Evolutionary conservation across 2,113 vertebrate species (phyloP), one percentile per base, ranked within the genome.

Genomic region (Bubo scandiacus): DNA sequence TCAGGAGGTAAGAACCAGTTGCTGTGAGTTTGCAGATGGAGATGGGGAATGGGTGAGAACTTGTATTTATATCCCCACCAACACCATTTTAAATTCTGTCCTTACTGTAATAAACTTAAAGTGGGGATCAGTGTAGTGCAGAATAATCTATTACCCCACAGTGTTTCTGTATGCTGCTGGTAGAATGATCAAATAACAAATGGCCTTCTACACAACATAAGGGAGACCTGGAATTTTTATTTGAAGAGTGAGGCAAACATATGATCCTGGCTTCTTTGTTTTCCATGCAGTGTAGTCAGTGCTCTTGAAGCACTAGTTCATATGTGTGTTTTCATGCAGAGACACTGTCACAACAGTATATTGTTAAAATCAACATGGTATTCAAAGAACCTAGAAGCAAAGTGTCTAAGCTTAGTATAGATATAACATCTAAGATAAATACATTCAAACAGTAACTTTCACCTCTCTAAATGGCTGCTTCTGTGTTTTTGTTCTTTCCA

Each of bases 1-100:
- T 86, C 97, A 98, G 86, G 98, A 98, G 98, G 98, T 98, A 98
- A 90, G 74, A 91, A 70, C 47, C 8, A 29, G 16, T n/a, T 75
- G 55, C 47, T 70, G 27, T 92, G 75, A 27, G n/a, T 62, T 77
- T 71, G 45, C 47, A 86, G 32, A 43, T 2, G 3, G 32, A 13
- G 61, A 1, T 75, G 54, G 40, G 32, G 26, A 52, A 71, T 59
- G 45, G 19, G 5, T 70, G 26, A 21, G 32, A 73, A 34, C n/a
- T 68, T 63, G 10, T 21, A 30, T 78, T 83, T 92, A 2, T 81
- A 11, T 65, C 10, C 45, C 29, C 38, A 54, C 22, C 22, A 68
- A 11, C 36, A 65, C 25, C 2, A 5, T n/a, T 79, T 78, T 59
- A 36, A 57, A 67, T 94, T 90, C 45, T 79, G n/a, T 67, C 57